phyloP scores from a whole-genome alignment of 2,888 invertebrate genomes.

The Drosophila colorata region DNA sequence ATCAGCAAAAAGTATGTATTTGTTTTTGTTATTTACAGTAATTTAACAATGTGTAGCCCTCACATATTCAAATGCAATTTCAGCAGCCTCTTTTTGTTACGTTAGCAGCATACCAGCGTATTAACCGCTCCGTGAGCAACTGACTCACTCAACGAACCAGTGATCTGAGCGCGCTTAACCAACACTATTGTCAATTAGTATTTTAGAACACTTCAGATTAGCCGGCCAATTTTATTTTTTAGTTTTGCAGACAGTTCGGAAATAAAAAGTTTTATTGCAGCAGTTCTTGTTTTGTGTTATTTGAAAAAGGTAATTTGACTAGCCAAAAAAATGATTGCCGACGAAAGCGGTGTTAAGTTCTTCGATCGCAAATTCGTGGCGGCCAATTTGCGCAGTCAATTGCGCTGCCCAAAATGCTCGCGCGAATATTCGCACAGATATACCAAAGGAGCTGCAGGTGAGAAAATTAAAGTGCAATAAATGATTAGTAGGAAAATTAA shows the following conservation, averaged over 20 bases:
- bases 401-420: slow-evolving; percentile 77
- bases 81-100: too few relatives aligned
- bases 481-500: not conserved
- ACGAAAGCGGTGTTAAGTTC: slow-evolving; percentile 45
- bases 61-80: not conserved
- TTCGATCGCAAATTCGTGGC: slow-evolving; percentile 81
- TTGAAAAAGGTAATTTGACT: not conserved
- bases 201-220: slow-evolving; percentile 21
- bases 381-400: slow-evolving; percentile 59
- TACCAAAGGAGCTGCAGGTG: slow-evolving; percentile 32
- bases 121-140: not conserved
- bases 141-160: slow-evolving; percentile 11
- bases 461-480: not conserved
- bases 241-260: not conserved
- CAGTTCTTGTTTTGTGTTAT: not conserved
- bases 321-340: slow-evolving; percentile 32
- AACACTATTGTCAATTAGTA: slow-evolving; percentile 28
- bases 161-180: slow-evolving; percentile 22
- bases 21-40: too few relatives aligned
- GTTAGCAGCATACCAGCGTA: not conserved
- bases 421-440: slow-evolving; percentile 57
- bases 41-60: too few relatives aligned
- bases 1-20: too few relatives aligned
- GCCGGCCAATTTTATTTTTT: slow-evolving; percentile 18
- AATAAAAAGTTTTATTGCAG: not conserved